Percentiles rank a stretch among this genome's conserved stretches.
These are phyloP conservation scores for Sphyrna mokarran DNA, from an alignment of 2,113 vertebrate species.

Conservation along the genomic window DNA sequence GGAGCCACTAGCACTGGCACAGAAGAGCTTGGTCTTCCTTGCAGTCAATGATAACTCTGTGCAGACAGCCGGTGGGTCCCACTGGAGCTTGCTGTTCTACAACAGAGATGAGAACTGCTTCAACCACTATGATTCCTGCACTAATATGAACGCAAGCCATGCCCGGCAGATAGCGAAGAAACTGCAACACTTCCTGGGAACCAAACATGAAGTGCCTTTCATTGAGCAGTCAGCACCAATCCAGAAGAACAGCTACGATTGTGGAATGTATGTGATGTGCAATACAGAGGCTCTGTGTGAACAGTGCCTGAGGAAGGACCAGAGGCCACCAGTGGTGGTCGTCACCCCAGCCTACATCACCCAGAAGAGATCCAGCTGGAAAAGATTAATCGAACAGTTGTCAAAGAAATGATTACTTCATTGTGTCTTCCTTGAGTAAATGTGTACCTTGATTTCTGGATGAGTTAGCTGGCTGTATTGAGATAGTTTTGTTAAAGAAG, in stretches of 20 bases:
- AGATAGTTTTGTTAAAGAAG: neutral
- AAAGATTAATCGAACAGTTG: slow-evolving; percentile 70
- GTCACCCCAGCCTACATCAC: slow-evolving; percentile 85
- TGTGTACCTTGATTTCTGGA: neutral
- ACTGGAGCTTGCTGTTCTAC: slow-evolving; percentile 92
- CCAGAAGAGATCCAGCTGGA: slow-evolving; percentile 78
- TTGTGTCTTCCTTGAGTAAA: neutral
- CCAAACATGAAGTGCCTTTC: slow-evolving; percentile 57
- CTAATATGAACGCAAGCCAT: slow-evolving; percentile 72
- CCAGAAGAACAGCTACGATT: slow-evolving; percentile 97
- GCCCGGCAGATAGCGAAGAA: slow-evolving; percentile 76
- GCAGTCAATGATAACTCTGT: slow-evolving; percentile 90
- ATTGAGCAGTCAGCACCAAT: slow-evolving; percentile 76
- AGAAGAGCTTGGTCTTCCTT: slow-evolving; percentile 74
- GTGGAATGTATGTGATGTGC: slow-evolving; percentile 96
- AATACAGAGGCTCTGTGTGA: slow-evolving; percentile 78
- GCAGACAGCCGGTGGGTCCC: slow-evolving; percentile 79
- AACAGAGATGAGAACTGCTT: slow-evolving; percentile 68
- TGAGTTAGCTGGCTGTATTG: neutral
- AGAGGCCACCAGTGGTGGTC: slow-evolving; percentile 58
- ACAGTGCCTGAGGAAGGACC: slow-evolving; percentile 51
- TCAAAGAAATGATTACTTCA: slow-evolving; percentile 59
- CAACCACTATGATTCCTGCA: slow-evolving; percentile 87
- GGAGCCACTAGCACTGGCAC: slow-evolving; percentile 70
- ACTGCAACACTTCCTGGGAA: slow-evolving; percentile 70